Base-by-base conservation (phyloP, 2,888 invertebrate species). In the Oligia fasciuncula region DNA sequence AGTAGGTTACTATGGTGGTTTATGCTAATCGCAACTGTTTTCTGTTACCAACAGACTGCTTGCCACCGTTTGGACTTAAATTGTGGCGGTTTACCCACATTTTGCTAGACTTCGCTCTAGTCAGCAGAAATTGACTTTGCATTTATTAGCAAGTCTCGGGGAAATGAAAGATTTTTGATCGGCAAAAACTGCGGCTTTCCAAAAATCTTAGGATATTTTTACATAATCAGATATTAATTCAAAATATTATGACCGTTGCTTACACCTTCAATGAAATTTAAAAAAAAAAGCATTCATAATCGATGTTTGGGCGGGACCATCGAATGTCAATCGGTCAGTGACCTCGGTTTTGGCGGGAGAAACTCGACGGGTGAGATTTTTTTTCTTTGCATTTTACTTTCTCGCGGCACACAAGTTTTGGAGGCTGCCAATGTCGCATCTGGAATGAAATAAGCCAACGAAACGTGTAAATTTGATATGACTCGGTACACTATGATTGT, bases 331-430 rank as follows among this genome's bases (percentile, higher is more conserved):
- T 94, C 94, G 96, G 96, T 94, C 96, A 95, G 71, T 94, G 96
- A 94, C 92, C 95, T 94, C 92, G 69, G 93, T 95, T 96, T 96
- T 96, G 96, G 96, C 96, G 96, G 96, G 96, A 95, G 96, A 96
- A 96, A 96, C 96, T 95, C 88, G 94, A 92, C 92, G 83, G 92
- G 91, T 94, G 86, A 93, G 94, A 67, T 95, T 95, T 95, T 83
- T 96, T 96, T 88, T 88, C 84, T 95, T 94, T 96, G 94, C 95
- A 93, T 95, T 95, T 96, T 96, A 96, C 96, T 96, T 96, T 96
- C 96, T 95, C 96, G 93, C 79, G 88, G 88, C 88, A 87, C 83
- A 89, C 84, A 87, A 87, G 87, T 77, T 83, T 85, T 79, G 84
- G 83, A 80, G 85, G 84, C 90, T 80, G 87, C 80, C 80, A 81